phyloP scores from a whole-genome alignment of 1,140 invertebrate genomes.

The Fragariocoptes setiger region DNA sequence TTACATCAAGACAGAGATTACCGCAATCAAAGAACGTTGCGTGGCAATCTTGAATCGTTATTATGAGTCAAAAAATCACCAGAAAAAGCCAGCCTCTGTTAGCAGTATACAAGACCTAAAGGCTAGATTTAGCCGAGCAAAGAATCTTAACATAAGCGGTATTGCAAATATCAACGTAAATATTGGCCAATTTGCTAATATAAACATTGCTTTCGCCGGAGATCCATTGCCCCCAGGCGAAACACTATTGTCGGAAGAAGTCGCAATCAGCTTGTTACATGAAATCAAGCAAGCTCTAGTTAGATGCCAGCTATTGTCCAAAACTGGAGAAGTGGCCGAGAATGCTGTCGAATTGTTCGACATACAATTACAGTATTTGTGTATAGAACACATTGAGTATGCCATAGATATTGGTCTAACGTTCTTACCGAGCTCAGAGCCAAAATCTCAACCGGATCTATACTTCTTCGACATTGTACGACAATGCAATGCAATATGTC shows the following conservation, averaged over 20 bases:
- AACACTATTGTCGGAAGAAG: constrained; percentile 79
- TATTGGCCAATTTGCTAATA: constrained; percentile 56
- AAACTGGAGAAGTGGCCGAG: constrained; percentile 33
- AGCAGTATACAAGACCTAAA: constrained; percentile 62
- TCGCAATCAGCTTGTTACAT: constrained; percentile 69
- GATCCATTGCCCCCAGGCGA: constrained; percentile 26
- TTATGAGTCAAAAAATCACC: constrained; percentile 72
- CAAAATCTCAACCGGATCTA: constrained; percentile 39
- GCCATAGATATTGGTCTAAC: constrained; percentile 71
- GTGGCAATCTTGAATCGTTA: constrained; percentile 41
- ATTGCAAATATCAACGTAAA: constrained; percentile 5
- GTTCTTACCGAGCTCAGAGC: constrained; percentile 52
- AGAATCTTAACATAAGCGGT: no score
- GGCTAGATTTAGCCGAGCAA: constrained; percentile 66
- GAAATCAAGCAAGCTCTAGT: constrained; percentile 65
- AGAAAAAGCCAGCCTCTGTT: constrained; percentile 50
- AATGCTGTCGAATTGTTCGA: constrained; percentile 61
- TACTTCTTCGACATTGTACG: constrained; percentile 79
- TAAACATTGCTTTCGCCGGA: constrained; percentile 51
- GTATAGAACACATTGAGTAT: constrained; percentile 80
- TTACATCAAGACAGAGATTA: constrained; percentile 41
- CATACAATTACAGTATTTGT: constrained; percentile 46
- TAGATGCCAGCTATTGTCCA: constrained; percentile 55
- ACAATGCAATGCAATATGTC: constrained; percentile 80
- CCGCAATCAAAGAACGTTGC: constrained; percentile 39